Evolutionary conservation across 2,797 vertebrate species (phyloP).

Genomic region (Pelochelys cantorii): DNA sequence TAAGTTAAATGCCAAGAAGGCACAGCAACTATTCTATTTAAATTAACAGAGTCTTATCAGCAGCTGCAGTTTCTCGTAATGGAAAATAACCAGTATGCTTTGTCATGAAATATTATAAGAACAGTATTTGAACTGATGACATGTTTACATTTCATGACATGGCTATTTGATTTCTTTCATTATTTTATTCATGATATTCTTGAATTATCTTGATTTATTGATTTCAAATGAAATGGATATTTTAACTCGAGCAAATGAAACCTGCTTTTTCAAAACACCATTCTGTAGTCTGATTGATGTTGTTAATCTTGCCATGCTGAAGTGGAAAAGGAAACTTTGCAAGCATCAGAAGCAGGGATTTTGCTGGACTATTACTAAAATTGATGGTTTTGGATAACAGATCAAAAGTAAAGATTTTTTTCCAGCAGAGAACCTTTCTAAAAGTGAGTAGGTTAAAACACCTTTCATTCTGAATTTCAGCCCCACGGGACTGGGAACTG

Average conservation of each 20-base stretch:
- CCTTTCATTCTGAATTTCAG: conserved; percentile 22
- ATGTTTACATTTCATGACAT: conserved; percentile 54
- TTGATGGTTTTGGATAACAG: background rate
- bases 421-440: background rate
- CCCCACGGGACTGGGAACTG: background rate
- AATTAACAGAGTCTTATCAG: conserved; percentile 49
- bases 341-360: background rate
- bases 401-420: background rate
- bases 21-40: conserved; percentile 42
- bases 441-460: conserved; percentile 32
- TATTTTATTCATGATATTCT: conserved; percentile 55
- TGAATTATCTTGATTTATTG: conserved; percentile 47
- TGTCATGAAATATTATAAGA: conserved; percentile 50
- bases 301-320: background rate
- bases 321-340: conserved; percentile 13
- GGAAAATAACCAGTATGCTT: conserved; percentile 41
- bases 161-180: conserved; percentile 58
- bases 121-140: conserved; percentile 36
- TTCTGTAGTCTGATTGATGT: background rate
- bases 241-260: conserved; percentile 41
- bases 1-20: conserved; percentile 51
- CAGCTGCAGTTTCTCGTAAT: conserved; percentile 46
- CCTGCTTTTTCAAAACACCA: background rate
- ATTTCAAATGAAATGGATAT: conserved; percentile 34
- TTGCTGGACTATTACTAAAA: background rate